Percentiles rank a stretch among this genome's conserved stretches.
Evolutionary conservation across 1,140 invertebrate genomes (phyloP).

Genomic region (Manduca sexta): DNA sequence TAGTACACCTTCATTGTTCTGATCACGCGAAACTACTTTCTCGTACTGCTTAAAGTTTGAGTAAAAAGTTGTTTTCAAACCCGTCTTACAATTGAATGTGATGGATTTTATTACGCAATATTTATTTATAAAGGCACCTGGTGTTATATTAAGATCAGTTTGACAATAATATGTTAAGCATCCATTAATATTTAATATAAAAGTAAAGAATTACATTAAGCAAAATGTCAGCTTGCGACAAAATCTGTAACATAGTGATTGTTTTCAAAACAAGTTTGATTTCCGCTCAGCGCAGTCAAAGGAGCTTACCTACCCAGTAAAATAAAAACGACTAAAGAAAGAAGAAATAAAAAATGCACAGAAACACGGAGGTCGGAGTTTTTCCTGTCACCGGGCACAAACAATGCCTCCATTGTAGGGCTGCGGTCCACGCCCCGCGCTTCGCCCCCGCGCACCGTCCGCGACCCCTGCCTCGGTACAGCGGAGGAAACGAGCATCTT

Average conservation of each 20-base stretch:
- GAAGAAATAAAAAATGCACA: slow-evolving; percentile 70
- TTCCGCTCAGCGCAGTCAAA: slow-evolving; percentile 53
- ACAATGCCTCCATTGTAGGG: slow-evolving; percentile 66
- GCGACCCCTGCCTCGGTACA: slow-evolving; percentile 31
- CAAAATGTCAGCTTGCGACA: neutral
- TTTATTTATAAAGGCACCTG: no score
- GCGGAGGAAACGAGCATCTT: slow-evolving; percentile 68
- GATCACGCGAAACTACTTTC: no score
- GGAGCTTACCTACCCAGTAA: slow-evolving; percentile 50
- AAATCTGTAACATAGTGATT: slow-evolving; percentile 20
- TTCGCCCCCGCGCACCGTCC: no score
- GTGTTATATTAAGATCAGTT: no score
- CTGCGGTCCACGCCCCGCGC: slow-evolving; percentile 14
- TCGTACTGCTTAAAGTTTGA: no score
- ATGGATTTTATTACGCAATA: no score
- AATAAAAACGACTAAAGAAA: slow-evolving; percentile 49
- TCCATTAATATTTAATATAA: no score
- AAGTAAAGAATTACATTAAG: no score
- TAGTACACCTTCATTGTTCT: no score
- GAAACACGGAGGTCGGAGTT: slow-evolving; percentile 71
- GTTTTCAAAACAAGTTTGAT: slow-evolving; percentile 57
- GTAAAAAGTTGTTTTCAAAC: no score
- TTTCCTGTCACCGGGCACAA: slow-evolving; percentile 71
- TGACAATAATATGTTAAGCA: no score
- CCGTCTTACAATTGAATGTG: no score